Base-by-base conservation (phyloP, 1,140 invertebrate species). In the Drosophila albomicans region DNA sequence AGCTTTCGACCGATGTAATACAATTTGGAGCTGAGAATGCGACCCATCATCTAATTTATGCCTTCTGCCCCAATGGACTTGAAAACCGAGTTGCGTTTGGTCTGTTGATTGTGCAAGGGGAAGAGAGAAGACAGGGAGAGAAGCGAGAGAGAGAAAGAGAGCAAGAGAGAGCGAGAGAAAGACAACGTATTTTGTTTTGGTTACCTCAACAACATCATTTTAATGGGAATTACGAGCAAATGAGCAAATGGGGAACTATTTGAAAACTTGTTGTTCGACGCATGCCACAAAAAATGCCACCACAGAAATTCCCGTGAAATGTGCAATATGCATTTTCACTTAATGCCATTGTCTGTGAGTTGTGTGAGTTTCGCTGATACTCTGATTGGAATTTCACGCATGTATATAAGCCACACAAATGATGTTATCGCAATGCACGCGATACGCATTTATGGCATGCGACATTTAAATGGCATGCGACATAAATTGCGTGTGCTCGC, bases 21-120 rank as follows among this genome's bases (percentile, higher is more conserved):
- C 49, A 64, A 52, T 64, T 54, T 54, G 7, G 48, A 1, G 0
- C 25, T 28, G 15, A 3, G 11, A 5, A 35, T 2, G 2, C 3
- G 35, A 64, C 35, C 35, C 35, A 52, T 43, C 32, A 25, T 54
- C 35, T 52, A 35, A 43, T 54, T 64, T 52, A 54, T 64, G 20
- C 35, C 16, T 64, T 64, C 62, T 43, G 49, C 62, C 49, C 52
- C 62, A 52, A 30, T 54, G 62, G 2, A 30, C 20, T 2, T 25
- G 20, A 35, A 41, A 52, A 63, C 32, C 3, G 32, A 49, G 38
- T 52, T 32, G 32, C 8, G 35, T 10, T 32, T 32, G 15, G 15
- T 25, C 3, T 7, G 10, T 48, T 43, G 43, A 8, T 48, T 13
- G 46, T 16, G 20, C 20, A 4, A 25, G 20, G 20, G 20, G 20